These are phyloP conservation scores for Cydia fagiglandana DNA, from an alignment of 1,140 invertebrate species.

Conservation along the genomic window DNA sequence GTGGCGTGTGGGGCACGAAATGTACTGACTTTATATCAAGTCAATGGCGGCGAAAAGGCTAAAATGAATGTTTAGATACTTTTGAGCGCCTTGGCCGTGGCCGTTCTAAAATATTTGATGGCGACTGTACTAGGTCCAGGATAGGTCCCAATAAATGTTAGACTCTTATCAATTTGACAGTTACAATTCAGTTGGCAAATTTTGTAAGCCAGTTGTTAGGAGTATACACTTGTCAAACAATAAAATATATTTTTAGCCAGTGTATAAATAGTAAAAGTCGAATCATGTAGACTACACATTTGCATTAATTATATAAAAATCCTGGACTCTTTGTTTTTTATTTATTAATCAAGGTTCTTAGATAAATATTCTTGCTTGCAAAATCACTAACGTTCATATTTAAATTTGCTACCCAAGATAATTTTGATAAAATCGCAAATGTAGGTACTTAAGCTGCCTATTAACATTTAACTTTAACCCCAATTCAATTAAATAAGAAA, in stretches of 20 bases:
- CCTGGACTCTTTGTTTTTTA: neutral
- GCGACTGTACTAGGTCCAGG: too few relatives aligned
- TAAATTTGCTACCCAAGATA: neutral
- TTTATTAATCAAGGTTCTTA: neutral
- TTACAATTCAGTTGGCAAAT: too few relatives aligned
- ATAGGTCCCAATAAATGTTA: too few relatives aligned
- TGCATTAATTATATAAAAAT: neutral
- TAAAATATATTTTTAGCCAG: neutral
- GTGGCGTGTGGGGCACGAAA: too few relatives aligned
- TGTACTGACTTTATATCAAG: too few relatives aligned
- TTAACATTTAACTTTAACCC: neutral
- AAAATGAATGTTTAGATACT: too few relatives aligned
- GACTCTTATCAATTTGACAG: too few relatives aligned
- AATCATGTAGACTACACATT: neutral
- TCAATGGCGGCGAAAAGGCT: too few relatives aligned
- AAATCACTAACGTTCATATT: neutral
- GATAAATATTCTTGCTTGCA: neutral
- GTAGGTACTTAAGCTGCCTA: constrained; percentile 4
- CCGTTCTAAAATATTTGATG: too few relatives aligned
- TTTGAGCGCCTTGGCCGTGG: too few relatives aligned
- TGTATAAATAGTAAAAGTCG: neutral
- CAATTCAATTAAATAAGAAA: constrained; percentile 6
- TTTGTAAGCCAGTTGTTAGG: too few relatives aligned
- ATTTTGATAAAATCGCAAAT: neutral
- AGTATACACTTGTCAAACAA: neutral